Conservation (phyloP, 2,797 vertebrate genomes). For the Sebastes flavidus region DNA sequence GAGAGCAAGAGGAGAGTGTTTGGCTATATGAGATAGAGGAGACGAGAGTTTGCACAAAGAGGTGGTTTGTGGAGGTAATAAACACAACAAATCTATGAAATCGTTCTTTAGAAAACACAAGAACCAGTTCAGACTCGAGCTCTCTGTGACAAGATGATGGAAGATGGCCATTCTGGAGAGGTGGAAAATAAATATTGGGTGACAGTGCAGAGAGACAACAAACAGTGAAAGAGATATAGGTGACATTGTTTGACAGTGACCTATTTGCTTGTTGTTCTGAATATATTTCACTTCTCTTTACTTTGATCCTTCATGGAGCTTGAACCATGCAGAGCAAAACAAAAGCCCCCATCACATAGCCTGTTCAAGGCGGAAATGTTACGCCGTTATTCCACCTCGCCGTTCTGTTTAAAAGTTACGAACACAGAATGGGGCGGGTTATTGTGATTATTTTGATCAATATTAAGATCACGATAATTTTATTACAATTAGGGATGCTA, state of each 20-base stretch:
- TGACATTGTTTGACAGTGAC: conserved; percentile 6
- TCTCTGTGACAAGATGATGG: conserved; percentile 4
- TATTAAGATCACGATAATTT: too few relatives aligned
- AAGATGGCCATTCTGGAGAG: background rate
- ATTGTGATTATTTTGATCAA: too few relatives aligned
- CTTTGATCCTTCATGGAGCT: background rate
- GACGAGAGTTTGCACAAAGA: background rate
- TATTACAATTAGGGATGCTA: too few relatives aligned
- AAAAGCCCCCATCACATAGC: background rate
- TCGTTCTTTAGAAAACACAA: background rate
- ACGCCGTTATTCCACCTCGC: background rate
- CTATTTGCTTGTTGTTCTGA: conserved; percentile 14
- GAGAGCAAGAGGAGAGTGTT: background rate
- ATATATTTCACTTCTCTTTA: background rate
- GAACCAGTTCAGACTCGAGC: background rate
- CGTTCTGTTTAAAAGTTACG: background rate
- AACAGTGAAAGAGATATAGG: background rate
- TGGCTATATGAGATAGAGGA: background rate
- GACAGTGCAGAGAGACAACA: background rate
- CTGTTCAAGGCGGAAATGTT: background rate
- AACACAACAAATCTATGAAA: conserved; percentile 8
- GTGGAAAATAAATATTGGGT: background rate
- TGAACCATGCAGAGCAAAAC: background rate
- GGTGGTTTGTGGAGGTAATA: background rate
- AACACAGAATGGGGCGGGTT: background rate